Evolutionary conservation across 2,113 vertebrate species (phyloP).

Genomic region (Puma concolor): DNA sequence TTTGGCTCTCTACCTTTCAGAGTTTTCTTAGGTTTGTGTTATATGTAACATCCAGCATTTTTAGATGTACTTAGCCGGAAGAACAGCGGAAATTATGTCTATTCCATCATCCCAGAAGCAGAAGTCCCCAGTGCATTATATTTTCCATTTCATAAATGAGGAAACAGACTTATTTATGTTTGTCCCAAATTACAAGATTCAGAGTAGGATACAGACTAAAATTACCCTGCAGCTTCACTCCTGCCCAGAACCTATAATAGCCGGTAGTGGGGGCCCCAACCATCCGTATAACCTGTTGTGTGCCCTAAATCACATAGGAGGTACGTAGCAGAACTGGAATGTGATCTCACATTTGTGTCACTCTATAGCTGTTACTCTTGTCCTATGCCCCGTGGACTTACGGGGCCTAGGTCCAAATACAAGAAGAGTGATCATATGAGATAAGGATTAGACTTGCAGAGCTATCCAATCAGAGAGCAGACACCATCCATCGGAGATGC

Average conservation of each 20-base stretch:
- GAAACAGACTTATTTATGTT: not conserved
- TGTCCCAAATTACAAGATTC: conserved; percentile 3
- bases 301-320: not conserved
- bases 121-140: not conserved
- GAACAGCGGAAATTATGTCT: not conserved
- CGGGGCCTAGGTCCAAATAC: not conserved
- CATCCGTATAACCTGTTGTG: not conserved
- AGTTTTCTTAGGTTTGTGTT: not conserved
- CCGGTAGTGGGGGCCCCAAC: not conserved
- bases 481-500: not conserved
- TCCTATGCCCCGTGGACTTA: not conserved
- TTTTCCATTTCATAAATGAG: not conserved
- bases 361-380: not conserved
- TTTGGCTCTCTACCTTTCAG: not conserved
- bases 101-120: not conserved
- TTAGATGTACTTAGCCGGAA: not conserved
- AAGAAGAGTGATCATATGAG: not conserved
- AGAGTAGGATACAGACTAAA: not conserved
- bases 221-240: not conserved
- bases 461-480: not conserved
- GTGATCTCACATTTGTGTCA: not conserved
- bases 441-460: not conserved
- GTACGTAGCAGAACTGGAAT: not conserved
- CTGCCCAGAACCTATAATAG: not conserved
- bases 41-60: not conserved